Base-by-base conservation (phyloP, 1,140 invertebrate genomes). In the Cotesia chilonis region DNA sequence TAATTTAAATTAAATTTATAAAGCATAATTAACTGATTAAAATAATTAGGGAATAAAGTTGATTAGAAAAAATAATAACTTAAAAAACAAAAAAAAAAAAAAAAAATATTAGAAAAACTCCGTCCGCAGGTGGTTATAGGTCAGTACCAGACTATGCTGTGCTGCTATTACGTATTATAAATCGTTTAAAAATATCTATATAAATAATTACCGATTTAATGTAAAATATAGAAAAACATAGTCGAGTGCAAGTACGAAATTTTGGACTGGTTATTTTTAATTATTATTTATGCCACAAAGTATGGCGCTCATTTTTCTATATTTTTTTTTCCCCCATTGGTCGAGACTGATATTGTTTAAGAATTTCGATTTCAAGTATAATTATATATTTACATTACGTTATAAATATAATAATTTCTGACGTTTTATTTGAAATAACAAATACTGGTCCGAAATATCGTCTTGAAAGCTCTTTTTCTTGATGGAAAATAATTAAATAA, bases 61-160 rank as follows among this genome's bases (percentile, higher is more conserved):
- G 41, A 47, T 70, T 4, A 60, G 6, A 14, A 36, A 70, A 67
- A 65, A 17, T 61, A 79, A 72, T 68, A 63, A 52, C 66, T 52
- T 74, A 35, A 9, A 67, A 51, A 71, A 68, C 4, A 36, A 35
- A 38, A 60, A 68, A 52, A 52, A 61, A 72, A 73, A 59, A 14
- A 14, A 14, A 14, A 41, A 57, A 70, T 71, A 70, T 70, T 59
- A 60, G 67, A 72, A 71, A 78, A 79, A 79, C 81, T 85, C 85
- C 84, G 84, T 85, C 85, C 84, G 84, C 84, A 83, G 78, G 80
- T 85, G 82, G 78, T 87, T 85, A 87, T 85, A 85, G 85, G 85
- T 87, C 85, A 87, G 85, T 87, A 86, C 85, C 79, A 82, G 84
- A 86, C 84, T 87, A 85, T 84, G 80, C 80, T 85, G 75, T 84